A percentile compares a stretch with the other conserved stretches of the same genome.
These are phyloP conservation scores for Neuroterus valhalla DNA, from an alignment of 1,140 invertebrate genomes.

Conservation along the genomic window DNA sequence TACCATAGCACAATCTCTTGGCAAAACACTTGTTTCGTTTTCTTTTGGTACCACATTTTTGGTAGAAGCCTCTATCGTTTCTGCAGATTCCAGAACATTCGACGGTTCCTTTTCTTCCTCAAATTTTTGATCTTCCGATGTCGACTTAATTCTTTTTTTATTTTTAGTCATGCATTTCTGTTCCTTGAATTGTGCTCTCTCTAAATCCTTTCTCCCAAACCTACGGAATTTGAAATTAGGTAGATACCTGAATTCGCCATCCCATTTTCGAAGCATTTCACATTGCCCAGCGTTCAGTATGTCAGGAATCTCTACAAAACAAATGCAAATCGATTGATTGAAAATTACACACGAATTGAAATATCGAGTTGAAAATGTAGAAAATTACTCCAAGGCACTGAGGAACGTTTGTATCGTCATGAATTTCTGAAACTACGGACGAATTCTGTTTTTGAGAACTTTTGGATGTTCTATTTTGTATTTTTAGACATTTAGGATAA, in stretches of 20 bases:
- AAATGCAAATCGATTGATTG: conserved; percentile 35
- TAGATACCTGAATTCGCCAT: conserved; percentile 80
- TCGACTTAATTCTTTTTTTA: not conserved
- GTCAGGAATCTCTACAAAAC: conserved; percentile 79
- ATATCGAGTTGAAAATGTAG: too few relatives aligned
- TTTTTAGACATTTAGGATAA: too few relatives aligned
- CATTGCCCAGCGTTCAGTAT: conserved; percentile 77
- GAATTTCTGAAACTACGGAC: too few relatives aligned
- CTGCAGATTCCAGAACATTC: not conserved
- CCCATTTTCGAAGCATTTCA: conserved; percentile 79
- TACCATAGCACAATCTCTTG: conserved; percentile 7
- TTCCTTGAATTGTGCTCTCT: not conserved
- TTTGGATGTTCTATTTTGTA: too few relatives aligned
- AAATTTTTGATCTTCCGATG: not conserved
- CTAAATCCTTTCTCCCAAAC: conserved; percentile 75
- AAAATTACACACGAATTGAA: too few relatives aligned
- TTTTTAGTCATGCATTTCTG: not conserved
- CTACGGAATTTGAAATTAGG: conserved; percentile 81
- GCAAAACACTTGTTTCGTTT: not conserved
- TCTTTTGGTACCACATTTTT: not conserved
- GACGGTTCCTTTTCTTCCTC: not conserved
- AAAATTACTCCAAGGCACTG: too few relatives aligned
- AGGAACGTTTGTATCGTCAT: too few relatives aligned
- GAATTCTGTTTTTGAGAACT: too few relatives aligned
- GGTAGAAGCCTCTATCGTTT: not conserved